These are phyloP conservation scores for Centruroides sculpturatus DNA, from an alignment of 1,140 invertebrate species.

Conservation along the genomic window DNA sequence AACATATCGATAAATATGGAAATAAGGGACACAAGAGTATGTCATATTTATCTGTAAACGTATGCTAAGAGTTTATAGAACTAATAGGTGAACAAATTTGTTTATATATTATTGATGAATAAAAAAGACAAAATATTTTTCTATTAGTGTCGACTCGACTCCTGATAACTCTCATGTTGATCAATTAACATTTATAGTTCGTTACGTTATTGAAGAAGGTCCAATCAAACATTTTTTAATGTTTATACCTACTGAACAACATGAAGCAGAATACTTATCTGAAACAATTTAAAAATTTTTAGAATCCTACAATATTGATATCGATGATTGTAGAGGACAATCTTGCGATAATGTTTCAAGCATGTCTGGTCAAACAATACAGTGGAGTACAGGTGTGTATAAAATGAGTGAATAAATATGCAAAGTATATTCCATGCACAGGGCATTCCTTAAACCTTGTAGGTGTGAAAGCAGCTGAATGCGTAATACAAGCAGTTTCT, in stretches of 20 bases:
- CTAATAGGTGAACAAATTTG: neutral
- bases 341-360: conserved; percentile 18
- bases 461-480: neutral
- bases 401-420: neutral
- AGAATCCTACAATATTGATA: conserved; percentile 9
- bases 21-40: conserved; percentile 3
- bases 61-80: conserved; percentile 1
- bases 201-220: neutral
- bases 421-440: conserved; percentile 1
- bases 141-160: conserved; percentile 2
- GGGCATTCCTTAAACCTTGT: conserved; percentile 6
- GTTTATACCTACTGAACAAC: neutral
- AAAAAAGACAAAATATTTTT: conserved; percentile 1
- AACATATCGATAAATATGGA: conserved; percentile 2
- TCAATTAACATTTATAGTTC: neutral
- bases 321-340: conserved; percentile 18
- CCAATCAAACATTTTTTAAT: conserved; percentile 3
- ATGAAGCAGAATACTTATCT: conserved; percentile 7
- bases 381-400: conserved; percentile 2
- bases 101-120: neutral
- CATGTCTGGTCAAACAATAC: conserved; percentile 19
- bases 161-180: conserved; percentile 1
- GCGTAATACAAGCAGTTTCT: neutral
- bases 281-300: neutral
- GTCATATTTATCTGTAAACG: conserved; percentile 1